These are phyloP conservation scores for Gymnogyps californianus DNA, from an alignment of 2,113 vertebrate genomes.

Conservation along the genomic window DNA sequence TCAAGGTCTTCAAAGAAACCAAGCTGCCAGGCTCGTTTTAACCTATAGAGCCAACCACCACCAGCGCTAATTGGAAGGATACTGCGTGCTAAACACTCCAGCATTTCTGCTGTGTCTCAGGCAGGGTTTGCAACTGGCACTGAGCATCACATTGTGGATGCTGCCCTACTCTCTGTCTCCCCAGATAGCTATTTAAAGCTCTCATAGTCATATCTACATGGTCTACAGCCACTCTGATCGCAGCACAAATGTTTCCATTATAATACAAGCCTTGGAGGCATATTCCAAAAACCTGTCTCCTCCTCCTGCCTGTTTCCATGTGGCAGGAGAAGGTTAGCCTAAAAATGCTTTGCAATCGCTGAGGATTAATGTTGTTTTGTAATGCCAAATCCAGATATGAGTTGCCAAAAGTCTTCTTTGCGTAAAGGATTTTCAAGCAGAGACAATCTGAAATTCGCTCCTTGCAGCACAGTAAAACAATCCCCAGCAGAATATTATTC, in stretches of 20 bases:
- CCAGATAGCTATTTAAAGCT: background rate
- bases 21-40: background rate
- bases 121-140: background rate
- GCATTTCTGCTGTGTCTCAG: background rate
- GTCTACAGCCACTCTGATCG: background rate
- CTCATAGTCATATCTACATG: background rate
- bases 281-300: background rate
- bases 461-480: background rate
- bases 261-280: background rate
- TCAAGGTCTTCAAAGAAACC: background rate
- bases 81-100: background rate
- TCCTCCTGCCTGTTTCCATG: background rate
- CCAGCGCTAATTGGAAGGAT: background rate
- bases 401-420: slow-evolving; percentile 13
- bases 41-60: background rate
- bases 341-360: background rate
- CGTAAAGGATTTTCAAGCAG: slow-evolving; percentile 28
- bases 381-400: background rate
- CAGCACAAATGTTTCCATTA: background rate
- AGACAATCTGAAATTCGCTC: background rate
- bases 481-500: slow-evolving; percentile 9
- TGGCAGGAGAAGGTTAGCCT: background rate
- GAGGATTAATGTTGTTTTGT: background rate
- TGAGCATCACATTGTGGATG: background rate
- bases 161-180: background rate